phyloP scores from a whole-genome alignment of 2,797 vertebrate species.

The Galaxias olidus region DNA sequence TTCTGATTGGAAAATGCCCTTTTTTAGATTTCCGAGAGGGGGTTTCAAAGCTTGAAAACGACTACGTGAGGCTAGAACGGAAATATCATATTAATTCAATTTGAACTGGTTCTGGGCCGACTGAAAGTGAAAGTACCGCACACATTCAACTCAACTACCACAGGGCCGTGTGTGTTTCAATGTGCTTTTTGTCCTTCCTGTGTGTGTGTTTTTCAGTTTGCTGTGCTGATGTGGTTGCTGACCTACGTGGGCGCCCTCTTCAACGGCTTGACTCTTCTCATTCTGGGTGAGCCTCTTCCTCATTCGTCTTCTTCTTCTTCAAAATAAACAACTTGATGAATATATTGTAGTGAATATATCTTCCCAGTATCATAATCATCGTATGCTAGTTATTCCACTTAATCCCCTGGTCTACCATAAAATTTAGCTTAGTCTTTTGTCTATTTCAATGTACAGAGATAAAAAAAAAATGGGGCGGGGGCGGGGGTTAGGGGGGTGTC shows the following conservation, averaged over 20 bases:
- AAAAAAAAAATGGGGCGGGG: background rate
- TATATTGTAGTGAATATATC: too few relatives aligned
- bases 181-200: constrained; percentile 9
- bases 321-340: too few relatives aligned
- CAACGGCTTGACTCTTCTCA: constrained; percentile 97
- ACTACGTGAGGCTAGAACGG: too few relatives aligned
- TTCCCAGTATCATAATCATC: too few relatives aligned
- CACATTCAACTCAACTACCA: background rate
- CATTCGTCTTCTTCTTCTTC: constrained; percentile 26
- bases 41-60: too few relatives aligned
- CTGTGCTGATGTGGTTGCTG: constrained; percentile 99
- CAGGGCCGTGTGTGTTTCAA: background rate
- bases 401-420: background rate
- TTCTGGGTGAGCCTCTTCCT: constrained; percentile 85
- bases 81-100: too few relatives aligned
- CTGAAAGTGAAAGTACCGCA: background rate
- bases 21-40: too few relatives aligned
- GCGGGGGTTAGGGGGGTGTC: too few relatives aligned
- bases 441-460: too few relatives aligned
- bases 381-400: background rate
- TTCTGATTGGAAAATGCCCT: too few relatives aligned
- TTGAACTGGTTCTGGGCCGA: too few relatives aligned
- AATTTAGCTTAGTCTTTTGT: too few relatives aligned
- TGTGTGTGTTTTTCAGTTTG: constrained; percentile 82
- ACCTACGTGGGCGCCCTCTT: constrained; percentile 99